Base-by-base conservation (phyloP, 2,888 invertebrate species). In the Drosophila eohydei region DNA sequence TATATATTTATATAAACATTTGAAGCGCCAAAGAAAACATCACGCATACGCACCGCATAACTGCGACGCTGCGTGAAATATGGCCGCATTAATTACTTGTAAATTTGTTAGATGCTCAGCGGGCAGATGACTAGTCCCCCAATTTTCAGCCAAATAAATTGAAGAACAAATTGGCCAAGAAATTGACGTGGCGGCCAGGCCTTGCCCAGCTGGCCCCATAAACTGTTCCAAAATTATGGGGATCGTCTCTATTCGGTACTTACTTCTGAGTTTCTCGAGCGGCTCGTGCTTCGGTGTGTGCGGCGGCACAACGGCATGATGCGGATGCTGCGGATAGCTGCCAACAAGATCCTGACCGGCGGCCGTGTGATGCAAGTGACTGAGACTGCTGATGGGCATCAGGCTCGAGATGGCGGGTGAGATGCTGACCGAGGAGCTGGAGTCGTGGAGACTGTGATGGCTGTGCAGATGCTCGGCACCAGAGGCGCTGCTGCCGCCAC, bases 261-360 rank as follows among this genome's bases (percentile, higher is more conserved):
- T 92, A 95, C 96, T 95, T 95, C 95, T 95, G 88, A 96, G 94
- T 93, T 96, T 96, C 94, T 96, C 95, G 86, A 96, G 91, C 32
- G 96, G 95, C 92, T 95, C 95, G 91, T 95, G 95, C 66, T 92
- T 92, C 61, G 93, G 92, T 73, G 95, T 94, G 87, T 95, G 95
- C 48, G 94, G 94, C 56, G 94, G 94, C 52, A 94, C 94, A 61
- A 93, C 92, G 12, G 93, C 93, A 79, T 94, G 94, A 91, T 95
- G 95, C 74, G 94, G 94, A 90, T 94, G 94, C 87, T 94, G 94
- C 7, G 86, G 80, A 80, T 91, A 91, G 36, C 91, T 89, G 84
- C 92, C 94, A 80, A 93, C 93, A 74, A 93, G 94, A 89, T 93
- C 93, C 83, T 93, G 93, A 7, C 91, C 91, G 56, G 90, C 80